A percentile compares a stretch with the other conserved stretches of the same genome.
Evolutionary conservation across 2,113 vertebrate species (phyloP).

Genomic region (Indicator indicator): DNA sequence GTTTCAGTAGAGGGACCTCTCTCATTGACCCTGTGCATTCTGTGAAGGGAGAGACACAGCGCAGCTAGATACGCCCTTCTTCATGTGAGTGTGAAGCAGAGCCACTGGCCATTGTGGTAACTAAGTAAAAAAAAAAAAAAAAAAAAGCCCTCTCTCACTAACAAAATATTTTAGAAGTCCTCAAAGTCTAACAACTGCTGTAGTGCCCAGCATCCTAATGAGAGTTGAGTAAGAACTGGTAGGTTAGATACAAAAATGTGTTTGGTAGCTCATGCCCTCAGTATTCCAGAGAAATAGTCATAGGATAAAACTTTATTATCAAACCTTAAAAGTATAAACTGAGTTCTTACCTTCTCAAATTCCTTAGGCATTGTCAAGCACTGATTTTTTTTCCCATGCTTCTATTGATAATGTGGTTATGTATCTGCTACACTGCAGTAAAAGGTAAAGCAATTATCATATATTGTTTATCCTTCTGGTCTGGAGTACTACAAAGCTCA

Average conservation of each 20-base stretch:
- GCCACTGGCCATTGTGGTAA: neutral
- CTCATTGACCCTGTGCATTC: neutral
- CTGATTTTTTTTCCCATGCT: neutral
- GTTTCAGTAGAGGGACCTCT: neutral
- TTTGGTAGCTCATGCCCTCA: neutral
- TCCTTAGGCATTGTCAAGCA: neutral
- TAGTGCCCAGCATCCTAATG: rapidly evolving
- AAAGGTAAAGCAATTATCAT: constrained; percentile 47
- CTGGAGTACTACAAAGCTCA: neutral
- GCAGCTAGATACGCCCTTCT: neutral
- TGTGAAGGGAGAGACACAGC: neutral
- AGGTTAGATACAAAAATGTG: neutral
- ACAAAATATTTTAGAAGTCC: neutral
- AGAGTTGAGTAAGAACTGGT: neutral
- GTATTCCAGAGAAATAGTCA: neutral
- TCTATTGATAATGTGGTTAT: constrained; percentile 3
- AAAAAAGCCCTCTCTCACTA: neutral
- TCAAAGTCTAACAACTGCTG: neutral
- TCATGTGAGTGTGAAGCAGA: neutral
- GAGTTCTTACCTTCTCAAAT: neutral
- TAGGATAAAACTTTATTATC: neutral
- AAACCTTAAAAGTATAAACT: neutral
- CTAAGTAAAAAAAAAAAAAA: neutral
- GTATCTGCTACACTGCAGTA: constrained; percentile 16
- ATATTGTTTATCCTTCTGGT: constrained; percentile 53